Evolutionary conservation across 2,888 invertebrate genomes (phyloP).

Genomic region (Drosophila anceps): DNA sequence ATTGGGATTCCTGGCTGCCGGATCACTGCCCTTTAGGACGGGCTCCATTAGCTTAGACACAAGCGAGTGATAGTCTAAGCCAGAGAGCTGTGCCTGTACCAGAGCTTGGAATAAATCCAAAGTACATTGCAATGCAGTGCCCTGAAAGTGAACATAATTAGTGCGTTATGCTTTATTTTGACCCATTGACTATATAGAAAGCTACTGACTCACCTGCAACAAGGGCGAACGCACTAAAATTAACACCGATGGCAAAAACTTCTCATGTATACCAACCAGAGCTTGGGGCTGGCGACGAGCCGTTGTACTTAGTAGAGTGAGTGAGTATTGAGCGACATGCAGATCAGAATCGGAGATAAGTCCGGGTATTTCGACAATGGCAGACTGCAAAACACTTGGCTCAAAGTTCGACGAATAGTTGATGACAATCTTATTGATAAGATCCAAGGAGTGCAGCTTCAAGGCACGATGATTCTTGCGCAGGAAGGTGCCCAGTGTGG

Average conservation of each 20-base stretch:
- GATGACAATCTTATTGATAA: constrained; percentile 95
- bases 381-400: constrained; percentile 89
- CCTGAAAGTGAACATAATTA: constrained; percentile 84
- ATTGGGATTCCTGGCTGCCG: constrained; percentile 81
- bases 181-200: background rate
- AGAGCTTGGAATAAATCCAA: constrained; percentile 97
- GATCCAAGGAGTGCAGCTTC: constrained; percentile 94
- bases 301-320: constrained; percentile 93
- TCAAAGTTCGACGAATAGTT: constrained; percentile 90
- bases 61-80: constrained; percentile 93
- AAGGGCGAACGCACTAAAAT: constrained; percentile 95
- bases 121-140: constrained; percentile 95
- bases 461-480: constrained; percentile 98
- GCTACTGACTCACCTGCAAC: constrained; percentile 85
- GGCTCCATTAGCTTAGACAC: constrained; percentile 92
- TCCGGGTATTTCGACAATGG: constrained; percentile 95
- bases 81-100: constrained; percentile 92
- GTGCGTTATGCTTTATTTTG: background rate
- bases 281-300: constrained; percentile 92
- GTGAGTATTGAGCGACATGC: constrained; percentile 97
- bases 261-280: constrained; percentile 89
- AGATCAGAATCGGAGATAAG: constrained; percentile 97
- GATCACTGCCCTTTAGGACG: constrained; percentile 84
- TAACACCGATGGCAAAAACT: constrained; percentile 94
- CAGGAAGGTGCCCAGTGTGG: constrained; percentile 96